phyloP scores from a whole-genome alignment of 2,797 vertebrate genomes.

The Simalia tracyae region DNA sequence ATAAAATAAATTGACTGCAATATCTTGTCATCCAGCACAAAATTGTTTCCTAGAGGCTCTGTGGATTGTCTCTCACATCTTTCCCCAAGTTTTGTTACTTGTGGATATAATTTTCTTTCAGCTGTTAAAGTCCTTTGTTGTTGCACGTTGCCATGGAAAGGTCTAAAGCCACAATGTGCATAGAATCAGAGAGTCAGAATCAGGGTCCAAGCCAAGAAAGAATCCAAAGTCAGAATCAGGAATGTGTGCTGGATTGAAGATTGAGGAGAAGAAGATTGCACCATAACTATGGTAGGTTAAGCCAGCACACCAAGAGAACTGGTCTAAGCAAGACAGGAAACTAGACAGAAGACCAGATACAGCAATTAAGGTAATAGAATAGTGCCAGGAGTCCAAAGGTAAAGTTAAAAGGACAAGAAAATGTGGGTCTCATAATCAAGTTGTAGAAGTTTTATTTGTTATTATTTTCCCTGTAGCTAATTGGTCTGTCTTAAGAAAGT shows the following conservation, averaged over 20 bases:
- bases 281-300: neutral
- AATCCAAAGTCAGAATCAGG: neutral
- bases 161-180: neutral
- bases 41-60: conserved; percentile 13
- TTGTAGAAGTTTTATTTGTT: no score
- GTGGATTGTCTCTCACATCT: conserved; percentile 16
- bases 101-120: neutral
- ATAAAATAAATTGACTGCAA: neutral
- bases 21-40: neutral
- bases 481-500: neutral
- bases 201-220: neutral
- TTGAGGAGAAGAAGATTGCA: neutral
- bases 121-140: neutral
- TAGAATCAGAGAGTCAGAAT: neutral
- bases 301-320: neutral
- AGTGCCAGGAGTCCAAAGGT: neutral
- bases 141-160: neutral
- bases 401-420: neutral
- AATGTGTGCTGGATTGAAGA: conserved; percentile 4
- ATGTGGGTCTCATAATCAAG: neutral
- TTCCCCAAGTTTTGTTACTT: neutral
- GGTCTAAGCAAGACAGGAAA: neutral
- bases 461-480: neutral
- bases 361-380: neutral
- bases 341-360: neutral